Conservation (phyloP, 2,113 vertebrate genomes). For the Barnardius zonarius region DNA sequence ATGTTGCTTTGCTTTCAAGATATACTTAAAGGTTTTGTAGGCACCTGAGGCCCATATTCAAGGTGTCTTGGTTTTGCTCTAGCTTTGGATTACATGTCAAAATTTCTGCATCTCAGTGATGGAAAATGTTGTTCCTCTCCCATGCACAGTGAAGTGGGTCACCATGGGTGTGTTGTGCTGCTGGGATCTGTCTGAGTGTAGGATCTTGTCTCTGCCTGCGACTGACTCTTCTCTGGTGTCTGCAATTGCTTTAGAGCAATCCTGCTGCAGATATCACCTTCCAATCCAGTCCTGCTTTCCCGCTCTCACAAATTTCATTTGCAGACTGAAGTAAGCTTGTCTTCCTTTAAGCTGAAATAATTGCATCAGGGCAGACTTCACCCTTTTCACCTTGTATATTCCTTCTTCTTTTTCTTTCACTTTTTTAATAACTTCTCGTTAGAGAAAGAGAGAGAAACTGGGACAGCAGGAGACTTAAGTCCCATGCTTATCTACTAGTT, state of each 20-base stretch:
- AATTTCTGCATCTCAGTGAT: not conserved
- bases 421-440: not conserved
- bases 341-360: not conserved
- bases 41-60: not conserved
- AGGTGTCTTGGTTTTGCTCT: not conserved
- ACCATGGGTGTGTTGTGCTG: not conserved
- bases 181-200: not conserved
- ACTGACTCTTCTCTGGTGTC: no score
- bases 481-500: not conserved
- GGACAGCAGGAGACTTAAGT: accelerated
- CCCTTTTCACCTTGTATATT: not conserved
- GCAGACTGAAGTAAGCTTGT: not conserved
- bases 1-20: not conserved
- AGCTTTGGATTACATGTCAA: not conserved
- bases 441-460: not conserved
- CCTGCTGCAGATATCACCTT: not conserved
- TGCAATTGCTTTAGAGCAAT: not conserved
- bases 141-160: not conserved
- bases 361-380: not conserved
- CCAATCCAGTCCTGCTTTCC: not conserved
- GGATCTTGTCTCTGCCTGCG: not conserved
- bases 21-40: not conserved
- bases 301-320: accelerated
- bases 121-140: not conserved
- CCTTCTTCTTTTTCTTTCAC: not conserved